These are phyloP conservation scores for Venustaconcha ellipsiformis DNA, from an alignment of 1,140 invertebrate species.

Conservation along the genomic window DNA sequence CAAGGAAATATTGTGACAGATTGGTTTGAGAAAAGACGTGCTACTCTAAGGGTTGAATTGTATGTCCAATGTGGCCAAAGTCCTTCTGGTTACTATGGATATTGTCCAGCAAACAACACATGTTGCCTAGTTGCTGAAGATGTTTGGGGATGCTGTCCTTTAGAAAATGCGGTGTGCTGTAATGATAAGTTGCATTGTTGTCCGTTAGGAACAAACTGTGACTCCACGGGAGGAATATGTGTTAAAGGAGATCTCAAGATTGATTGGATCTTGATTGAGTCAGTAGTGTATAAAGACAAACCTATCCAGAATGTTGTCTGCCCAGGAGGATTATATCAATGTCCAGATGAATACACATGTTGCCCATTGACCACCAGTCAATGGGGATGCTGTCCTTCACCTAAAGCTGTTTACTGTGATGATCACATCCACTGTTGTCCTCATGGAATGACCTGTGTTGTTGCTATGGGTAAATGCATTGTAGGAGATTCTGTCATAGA, in stretches of 20 bases:
- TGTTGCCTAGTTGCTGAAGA: not conserved
- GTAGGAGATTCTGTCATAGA: constrained; percentile 10
- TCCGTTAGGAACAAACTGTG: constrained; percentile 55
- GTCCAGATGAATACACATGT: constrained; percentile 59
- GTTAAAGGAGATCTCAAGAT: constrained; percentile 21
- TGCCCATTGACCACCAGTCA: constrained; percentile 41
- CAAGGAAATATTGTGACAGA: constrained; percentile 18
- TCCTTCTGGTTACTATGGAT: not conserved
- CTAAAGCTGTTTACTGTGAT: constrained; percentile 51
- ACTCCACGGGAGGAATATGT: constrained; percentile 45
- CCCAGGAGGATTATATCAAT: constrained; percentile 28
- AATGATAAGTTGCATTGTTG: constrained; percentile 61
- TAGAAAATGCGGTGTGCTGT: constrained; percentile 56
- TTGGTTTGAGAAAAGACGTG: constrained; percentile 17
- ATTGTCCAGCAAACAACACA: not conserved
- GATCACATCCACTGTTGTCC: constrained; percentile 48
- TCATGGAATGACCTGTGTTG: constrained; percentile 36
- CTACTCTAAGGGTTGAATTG: not conserved
- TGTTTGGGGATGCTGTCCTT: not conserved
- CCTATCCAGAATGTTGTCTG: constrained; percentile 12
- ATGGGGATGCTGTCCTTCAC: constrained; percentile 62
- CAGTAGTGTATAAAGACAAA: constrained; percentile 10
- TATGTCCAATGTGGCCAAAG: not conserved
- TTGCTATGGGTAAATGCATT: constrained; percentile 4
- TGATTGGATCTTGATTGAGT: constrained; percentile 37